Evolutionary conservation across 2,797 vertebrate genomes (phyloP), one percentile per base, ranked within the genome.

Genomic region (Ciconia nigra): DNA sequence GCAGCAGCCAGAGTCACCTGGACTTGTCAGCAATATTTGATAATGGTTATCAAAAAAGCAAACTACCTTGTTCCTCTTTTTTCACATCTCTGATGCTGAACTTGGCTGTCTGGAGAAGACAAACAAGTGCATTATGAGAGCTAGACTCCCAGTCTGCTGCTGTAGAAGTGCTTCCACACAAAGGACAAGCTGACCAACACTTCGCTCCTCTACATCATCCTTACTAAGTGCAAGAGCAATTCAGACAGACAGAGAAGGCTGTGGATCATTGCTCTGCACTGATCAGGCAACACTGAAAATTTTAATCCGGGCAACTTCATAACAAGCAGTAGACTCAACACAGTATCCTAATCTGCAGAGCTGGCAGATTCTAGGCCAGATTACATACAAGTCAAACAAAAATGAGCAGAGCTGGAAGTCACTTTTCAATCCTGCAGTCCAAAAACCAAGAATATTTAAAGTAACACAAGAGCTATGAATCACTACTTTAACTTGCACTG

Each of bases 401-500:
- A 82, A 87, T 24, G 66, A 73, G 85, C 73, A 93, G 80, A 94
- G 74, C 46, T 47, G n/a, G 77, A 93, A 96, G 65, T 42, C 78
- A 63, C 47, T 92, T 89, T 62, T 89, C 86, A 87, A 84, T 77
- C n/a, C 59, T 54, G 47, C 78, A 80, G 76, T 79, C 71, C 78
- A 90, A 93, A 96, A 89, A 79, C 63, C 67, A 74, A 74, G 44
- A 96, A 93, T 87, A 94, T 89, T 93, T 94, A 55, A 96, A 94
- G 82, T 83, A 97, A 92, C 37, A 58, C 55, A 72, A 83, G 80
- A 84, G 55, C 69, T 70, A 59, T 84, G 83, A 97, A 93, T 95
- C 94, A 96, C 67, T 85, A 21, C 51, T 81, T 88, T 70, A 86
- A 87, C 83, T 93, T 71, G 78, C 67, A 84, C 62, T 57, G 70